phyloP scores from a whole-genome alignment of 2,888 invertebrate genomes.

The Cynaeus angustus region DNA sequence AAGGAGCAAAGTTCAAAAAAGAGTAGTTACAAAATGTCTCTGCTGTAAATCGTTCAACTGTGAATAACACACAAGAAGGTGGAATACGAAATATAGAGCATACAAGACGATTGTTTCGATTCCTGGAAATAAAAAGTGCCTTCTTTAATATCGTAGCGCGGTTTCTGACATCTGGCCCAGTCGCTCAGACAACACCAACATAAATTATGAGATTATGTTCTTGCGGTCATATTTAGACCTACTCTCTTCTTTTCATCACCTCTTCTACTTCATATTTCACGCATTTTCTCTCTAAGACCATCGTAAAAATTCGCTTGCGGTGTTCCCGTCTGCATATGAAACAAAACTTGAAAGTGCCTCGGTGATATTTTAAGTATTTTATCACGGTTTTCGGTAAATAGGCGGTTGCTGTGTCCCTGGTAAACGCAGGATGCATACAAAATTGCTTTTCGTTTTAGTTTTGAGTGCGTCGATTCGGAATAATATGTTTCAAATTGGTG shows the following conservation, averaged over 20 bases:
- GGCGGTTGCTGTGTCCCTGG: constrained; percentile 17
- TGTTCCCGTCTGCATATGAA: constrained; percentile 13
- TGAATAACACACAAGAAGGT: constrained; percentile 34
- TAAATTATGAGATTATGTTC: background rate
- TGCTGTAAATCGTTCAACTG: constrained; percentile 37
- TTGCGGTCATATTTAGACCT: background rate
- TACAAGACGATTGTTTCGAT: constrained; percentile 29
- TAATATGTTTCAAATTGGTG: constrained; percentile 41
- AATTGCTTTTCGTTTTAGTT: constrained; percentile 21
- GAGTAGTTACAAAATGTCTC: constrained; percentile 40
- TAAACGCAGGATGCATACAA: constrained; percentile 28
- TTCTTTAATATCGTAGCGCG: background rate
- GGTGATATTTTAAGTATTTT: constrained; percentile 37
- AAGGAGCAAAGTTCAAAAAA: constrained; percentile 21
- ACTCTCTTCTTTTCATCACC: constrained; percentile 19
- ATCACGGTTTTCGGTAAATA: constrained; percentile 5
- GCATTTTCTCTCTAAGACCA: constrained; percentile 5
- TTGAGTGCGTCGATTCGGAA: constrained; percentile 41
- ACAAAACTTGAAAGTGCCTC: constrained; percentile 4
- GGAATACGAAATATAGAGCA: constrained; percentile 32
- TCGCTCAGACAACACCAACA: background rate
- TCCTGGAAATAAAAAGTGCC: background rate
- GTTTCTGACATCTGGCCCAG: background rate
- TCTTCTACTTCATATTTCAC: constrained; percentile 30
- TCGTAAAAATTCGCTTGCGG: constrained; percentile 8